These are phyloP conservation scores for Rhodophaea formosa DNA, from an alignment of 2,888 invertebrate species.

Conservation along the genomic window DNA sequence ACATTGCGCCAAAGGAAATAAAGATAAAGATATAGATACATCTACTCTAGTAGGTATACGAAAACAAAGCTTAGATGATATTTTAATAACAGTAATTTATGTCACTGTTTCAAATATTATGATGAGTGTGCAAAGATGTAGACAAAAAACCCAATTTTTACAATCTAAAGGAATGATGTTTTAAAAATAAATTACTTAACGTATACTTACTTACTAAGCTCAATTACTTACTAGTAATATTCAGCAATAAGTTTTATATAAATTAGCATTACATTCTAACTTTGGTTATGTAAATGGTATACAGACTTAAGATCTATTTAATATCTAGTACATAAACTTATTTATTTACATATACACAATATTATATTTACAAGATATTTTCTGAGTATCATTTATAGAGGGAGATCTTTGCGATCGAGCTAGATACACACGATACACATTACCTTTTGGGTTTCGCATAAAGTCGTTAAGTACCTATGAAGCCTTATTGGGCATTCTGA, in stretches of 20 bases:
- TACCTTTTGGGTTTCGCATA: too few species aligned
- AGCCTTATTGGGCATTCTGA: too few species aligned
- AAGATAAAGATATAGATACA: too few species aligned
- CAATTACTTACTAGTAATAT: neutral
- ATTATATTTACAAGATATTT: constrained; percentile 3
- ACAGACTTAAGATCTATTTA: constrained; percentile 14
- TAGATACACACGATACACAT: neutral
- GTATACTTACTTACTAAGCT: neutral
- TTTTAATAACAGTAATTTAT: too few species aligned
- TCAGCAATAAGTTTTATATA: neutral
- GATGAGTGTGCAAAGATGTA: constrained; percentile 17
- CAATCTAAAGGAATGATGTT: constrained; percentile 21
- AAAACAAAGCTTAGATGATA: too few species aligned
- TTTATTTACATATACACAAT: constrained; percentile 6
- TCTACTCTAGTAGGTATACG: too few species aligned
- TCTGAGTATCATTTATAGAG: constrained; percentile 1
- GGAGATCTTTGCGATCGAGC: neutral
- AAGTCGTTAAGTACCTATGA: too few species aligned
- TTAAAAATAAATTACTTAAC: constrained; percentile 5
- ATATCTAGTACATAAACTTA: constrained; percentile 11
- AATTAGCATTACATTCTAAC: constrained; percentile 5
- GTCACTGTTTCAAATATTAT: constrained; percentile 13
- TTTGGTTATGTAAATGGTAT: constrained; percentile 21
- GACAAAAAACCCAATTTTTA: neutral
- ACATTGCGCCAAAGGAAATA: too few species aligned